Percentiles rank a stretch among this genome's conserved stretches.
Conservation (phyloP, 2,113 vertebrate species). For the Natator depressus region DNA sequence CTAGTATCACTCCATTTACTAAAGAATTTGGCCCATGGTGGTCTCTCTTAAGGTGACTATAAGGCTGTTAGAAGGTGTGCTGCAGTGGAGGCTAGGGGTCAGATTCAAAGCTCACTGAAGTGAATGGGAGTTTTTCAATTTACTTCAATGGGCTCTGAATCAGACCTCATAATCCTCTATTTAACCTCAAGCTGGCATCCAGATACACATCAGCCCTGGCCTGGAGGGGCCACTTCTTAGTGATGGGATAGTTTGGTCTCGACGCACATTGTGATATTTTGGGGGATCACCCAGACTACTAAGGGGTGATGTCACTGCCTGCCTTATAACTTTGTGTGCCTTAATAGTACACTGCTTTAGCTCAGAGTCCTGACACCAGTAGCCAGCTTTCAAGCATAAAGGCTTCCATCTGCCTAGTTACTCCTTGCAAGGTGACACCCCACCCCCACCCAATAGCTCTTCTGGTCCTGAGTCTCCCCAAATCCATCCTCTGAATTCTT, state of each 20-base stretch:
- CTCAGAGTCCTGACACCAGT: background rate
- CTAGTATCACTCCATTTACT: constrained; percentile 26
- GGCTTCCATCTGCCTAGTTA: background rate
- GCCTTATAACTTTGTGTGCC: background rate
- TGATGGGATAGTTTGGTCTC: background rate
- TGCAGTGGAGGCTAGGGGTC: constrained; percentile 1
- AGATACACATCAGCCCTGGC: background rate
- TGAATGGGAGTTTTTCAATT: background rate
- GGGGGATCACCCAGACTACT: too few species aligned
- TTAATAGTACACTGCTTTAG: background rate
- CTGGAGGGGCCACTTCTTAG: background rate
- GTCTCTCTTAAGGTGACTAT: background rate
- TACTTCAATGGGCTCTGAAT: constrained; percentile 19
- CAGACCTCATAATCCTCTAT: constrained; percentile 9
- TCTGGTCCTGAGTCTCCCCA: background rate
- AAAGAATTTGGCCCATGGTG: background rate
- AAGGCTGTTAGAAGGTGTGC: constrained; percentile 1
- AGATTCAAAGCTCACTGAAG: constrained; percentile 2
- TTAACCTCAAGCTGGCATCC: background rate
- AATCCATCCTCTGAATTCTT: background rate
- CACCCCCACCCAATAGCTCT: too few species aligned
- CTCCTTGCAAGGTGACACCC: too few species aligned
- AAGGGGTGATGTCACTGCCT: background rate
- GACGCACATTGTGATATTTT: background rate
- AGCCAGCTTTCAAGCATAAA: background rate